Base-by-base conservation (phyloP, 2,888 invertebrate genomes). In the Blera fallax region DNA sequence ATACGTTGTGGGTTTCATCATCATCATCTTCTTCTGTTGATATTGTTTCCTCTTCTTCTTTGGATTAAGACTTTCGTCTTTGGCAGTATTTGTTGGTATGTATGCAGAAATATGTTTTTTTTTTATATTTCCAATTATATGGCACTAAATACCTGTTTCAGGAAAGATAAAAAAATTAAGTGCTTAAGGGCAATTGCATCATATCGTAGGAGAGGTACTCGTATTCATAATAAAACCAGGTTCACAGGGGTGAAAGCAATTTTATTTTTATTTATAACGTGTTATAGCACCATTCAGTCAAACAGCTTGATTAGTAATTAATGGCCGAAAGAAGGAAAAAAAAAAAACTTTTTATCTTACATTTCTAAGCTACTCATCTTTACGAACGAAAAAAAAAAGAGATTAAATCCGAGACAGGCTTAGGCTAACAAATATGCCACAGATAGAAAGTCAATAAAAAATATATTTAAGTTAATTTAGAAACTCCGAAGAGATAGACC, bases 1-100 rank as follows among this genome's bases (percentile, higher is more conserved):
- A 79, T 84, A 74, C 73, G 37, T 70, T 74, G 69, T 69, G 67
- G 67, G 65, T 67, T 78, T 69, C 72, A 69, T 77, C 83, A 54
- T 72, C 60, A 54, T 56, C 67, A 16, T 37, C 60, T 16, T 24
- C 69, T 50, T 60, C 67, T 24, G 64, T 62, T 50, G n/a, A 65
- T 21, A 45, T 16, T 45, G 0, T 62, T 48, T 64, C 18, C 34
- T 62, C 62, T 58, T 4, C 37, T 50, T 72, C 29, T 40, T 76
- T 82, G 81, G 81, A 82, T 82, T 64, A 81, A 64, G 73, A 27
- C 21, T 54, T 11, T 54, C 34, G 11, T 37, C 67, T 56, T 77
- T 60, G 50, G 21, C 60, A 16, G 70, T 37, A 4, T 45, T 60
- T 60, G 27, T 43, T 69, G 78, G 78, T 78, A 70, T 45, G 69